phyloP scores from a whole-genome alignment of 2,888 invertebrate genomes.

The Lasius fuliginosus region DNA sequence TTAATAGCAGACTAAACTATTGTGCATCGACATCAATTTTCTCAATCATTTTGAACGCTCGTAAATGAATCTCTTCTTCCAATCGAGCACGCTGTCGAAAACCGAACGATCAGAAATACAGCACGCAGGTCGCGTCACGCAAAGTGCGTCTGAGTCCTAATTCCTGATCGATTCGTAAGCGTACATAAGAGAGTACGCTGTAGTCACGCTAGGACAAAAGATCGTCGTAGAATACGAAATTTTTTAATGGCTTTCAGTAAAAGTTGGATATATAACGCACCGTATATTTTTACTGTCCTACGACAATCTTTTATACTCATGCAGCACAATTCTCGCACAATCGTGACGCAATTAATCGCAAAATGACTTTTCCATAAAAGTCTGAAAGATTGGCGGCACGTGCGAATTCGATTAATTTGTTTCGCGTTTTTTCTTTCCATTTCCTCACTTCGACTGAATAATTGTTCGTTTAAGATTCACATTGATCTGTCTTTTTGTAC shows the following conservation, averaged over 20 bases:
- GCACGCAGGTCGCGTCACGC: slow-evolving; percentile 35
- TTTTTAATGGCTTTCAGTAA: neutral
- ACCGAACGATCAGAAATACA: slow-evolving; percentile 28
- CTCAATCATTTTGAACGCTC: neutral
- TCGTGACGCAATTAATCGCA: slow-evolving; percentile 60
- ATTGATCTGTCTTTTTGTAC: neutral
- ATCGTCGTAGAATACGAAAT: slow-evolving; percentile 10
- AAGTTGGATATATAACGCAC: neutral
- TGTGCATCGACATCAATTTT: slow-evolving; percentile 26
- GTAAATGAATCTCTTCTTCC: slow-evolving; percentile 21
- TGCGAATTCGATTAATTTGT: neutral
- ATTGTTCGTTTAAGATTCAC: neutral
- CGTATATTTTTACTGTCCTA: slow-evolving; percentile 13
- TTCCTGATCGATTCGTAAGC: slow-evolving; percentile 32
- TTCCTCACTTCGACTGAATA: neutral
- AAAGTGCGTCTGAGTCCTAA: slow-evolving; percentile 12
- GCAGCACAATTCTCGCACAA: slow-evolving; percentile 54
- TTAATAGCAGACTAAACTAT: slow-evolving; percentile 6
- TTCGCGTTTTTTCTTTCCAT: neutral
- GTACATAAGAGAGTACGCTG: slow-evolving; percentile 1
- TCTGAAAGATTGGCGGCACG: neutral
- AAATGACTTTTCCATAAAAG: slow-evolving; percentile 27
- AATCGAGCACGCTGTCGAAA: slow-evolving; percentile 34
- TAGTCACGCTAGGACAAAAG: neutral
- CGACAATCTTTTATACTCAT: slow-evolving; percentile 64